Base-by-base conservation (phyloP, 2,113 vertebrate species). In the Cnemophilus loriae region DNA sequence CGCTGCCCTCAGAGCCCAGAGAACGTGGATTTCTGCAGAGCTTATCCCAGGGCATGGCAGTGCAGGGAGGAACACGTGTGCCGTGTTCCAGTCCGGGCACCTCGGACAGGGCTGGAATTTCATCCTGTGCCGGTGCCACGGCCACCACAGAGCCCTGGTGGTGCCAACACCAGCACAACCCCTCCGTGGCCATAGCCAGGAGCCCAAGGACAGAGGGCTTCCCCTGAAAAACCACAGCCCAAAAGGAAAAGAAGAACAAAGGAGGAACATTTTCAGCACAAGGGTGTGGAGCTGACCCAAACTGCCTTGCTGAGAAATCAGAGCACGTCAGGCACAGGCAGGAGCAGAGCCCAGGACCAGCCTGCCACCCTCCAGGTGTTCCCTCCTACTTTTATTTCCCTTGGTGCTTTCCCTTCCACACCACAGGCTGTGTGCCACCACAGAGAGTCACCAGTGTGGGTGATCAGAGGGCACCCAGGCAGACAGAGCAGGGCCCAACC, bases 21-120 rank as follows among this genome's bases (percentile, higher is more conserved):
- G 28, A 50, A 39, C 0, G 17, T 18, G 41, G 26, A n/a, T 30
- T 37, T 63, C 68, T 63, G 68, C 42, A 53, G 52, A 32, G 47
- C n/a, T 52, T 28, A 8, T 46, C 55, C n/a, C 19, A 11, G 10
- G 18, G 14, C 70, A 37, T 0, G 0, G 52, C 16, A 44, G 44
- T 10, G 37, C 18, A 26, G 47, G 23, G 39, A 56, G 41, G 37
- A 59, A 24, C 16, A 33, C 16, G 4, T 28, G 42, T 44, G 64
- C 46, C 2, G 0, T 3, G 24, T 49, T 57, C 8, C 6, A 28
- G 50, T 24, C 13, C 42, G 17, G 52, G 37, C 23, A 19, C 33
- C 42, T 13, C 6, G 16, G 16, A 9, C 53, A 85, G 46, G 49
- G 49, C 14, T 49, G 70, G 21, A 37, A 68, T 68, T 53, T 22